phyloP scores from a whole-genome alignment of 2,113 vertebrate genomes.

The Herpetotheres cachinnans region DNA sequence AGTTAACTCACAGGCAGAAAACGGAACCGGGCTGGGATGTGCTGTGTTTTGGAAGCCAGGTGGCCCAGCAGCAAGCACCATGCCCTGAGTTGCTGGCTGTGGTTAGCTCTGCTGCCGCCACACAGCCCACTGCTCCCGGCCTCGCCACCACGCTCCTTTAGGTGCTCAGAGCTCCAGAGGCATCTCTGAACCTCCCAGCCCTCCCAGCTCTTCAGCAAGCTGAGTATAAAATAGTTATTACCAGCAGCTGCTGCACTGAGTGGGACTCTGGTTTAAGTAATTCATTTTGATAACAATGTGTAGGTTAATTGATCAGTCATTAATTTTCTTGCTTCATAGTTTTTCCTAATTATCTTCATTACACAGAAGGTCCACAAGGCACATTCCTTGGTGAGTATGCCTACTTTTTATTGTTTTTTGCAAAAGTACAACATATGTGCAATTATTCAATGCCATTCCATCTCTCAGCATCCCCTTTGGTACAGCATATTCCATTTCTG shows the following conservation, averaged over 20 bases:
- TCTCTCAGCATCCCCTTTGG: background rate
- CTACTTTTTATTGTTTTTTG: background rate
- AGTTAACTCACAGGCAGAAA: background rate
- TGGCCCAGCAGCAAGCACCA: fast-evolving
- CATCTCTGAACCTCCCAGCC: background rate
- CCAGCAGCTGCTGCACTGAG: background rate
- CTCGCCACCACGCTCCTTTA: fast-evolving
- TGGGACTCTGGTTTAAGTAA: background rate
- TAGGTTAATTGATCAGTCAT: conserved; percentile 5
- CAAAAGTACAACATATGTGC: background rate
- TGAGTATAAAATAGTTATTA: background rate
- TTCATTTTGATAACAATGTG: conserved; percentile 2
- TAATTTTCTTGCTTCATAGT: background rate
- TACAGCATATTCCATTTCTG: background rate
- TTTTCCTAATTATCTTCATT: conserved; percentile 20
- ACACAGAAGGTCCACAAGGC: background rate
- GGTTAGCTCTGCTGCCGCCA: background rate
- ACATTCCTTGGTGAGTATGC: background rate
- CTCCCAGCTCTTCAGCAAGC: background rate
- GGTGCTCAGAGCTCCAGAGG: background rate
- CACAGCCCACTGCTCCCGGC: background rate
- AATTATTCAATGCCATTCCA: background rate
- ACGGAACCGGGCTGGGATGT: fast-evolving
- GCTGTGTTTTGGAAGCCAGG: background rate
- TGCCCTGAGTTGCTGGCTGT: background rate